These are phyloP conservation scores for Acleris emargana DNA, from an alignment of 2,888 invertebrate species.

Conservation along the genomic window DNA sequence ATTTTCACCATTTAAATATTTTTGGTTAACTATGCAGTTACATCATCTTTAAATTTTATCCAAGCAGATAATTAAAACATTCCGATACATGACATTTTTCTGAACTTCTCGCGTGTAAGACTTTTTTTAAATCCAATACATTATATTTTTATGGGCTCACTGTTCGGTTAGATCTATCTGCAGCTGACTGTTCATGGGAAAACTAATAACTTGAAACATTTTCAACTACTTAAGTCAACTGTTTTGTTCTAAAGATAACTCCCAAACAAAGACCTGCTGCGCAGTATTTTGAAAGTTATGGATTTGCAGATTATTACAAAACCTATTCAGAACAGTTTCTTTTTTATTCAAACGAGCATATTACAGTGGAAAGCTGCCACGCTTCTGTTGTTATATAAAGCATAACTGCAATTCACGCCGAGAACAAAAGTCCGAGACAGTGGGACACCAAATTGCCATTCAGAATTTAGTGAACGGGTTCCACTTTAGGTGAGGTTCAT, in stretches of 20 bases:
- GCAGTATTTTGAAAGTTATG: constrained; percentile 51
- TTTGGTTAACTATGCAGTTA: no score
- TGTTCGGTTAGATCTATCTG: no score
- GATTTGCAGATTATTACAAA: constrained; percentile 55
- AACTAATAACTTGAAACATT: no score
- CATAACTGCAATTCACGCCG: constrained; percentile 74
- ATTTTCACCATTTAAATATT: no score
- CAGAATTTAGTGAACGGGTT: constrained; percentile 78
- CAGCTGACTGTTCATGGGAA: no score
- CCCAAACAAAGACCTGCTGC: not conserved
- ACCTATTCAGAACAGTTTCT: constrained; percentile 46
- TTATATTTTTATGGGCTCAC: no score
- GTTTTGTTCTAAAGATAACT: not conserved
- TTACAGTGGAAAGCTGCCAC: constrained; percentile 72
- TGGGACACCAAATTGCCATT: constrained; percentile 74
- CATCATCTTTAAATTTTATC: no score
- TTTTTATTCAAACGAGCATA: constrained; percentile 58
- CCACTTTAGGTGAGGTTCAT: constrained; percentile 78
- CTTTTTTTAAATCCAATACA: no score
- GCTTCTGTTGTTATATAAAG: constrained; percentile 76
- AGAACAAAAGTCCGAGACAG: constrained; percentile 71
- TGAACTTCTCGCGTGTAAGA: no score
- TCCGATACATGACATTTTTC: no score
- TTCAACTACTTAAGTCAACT: no score
- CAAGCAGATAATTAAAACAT: no score